A percentile compares a stretch with the other conserved stretches of the same genome.
phyloP scores from a whole-genome alignment of 2,797 vertebrate species.

The Eurystomus glaucurus region DNA sequence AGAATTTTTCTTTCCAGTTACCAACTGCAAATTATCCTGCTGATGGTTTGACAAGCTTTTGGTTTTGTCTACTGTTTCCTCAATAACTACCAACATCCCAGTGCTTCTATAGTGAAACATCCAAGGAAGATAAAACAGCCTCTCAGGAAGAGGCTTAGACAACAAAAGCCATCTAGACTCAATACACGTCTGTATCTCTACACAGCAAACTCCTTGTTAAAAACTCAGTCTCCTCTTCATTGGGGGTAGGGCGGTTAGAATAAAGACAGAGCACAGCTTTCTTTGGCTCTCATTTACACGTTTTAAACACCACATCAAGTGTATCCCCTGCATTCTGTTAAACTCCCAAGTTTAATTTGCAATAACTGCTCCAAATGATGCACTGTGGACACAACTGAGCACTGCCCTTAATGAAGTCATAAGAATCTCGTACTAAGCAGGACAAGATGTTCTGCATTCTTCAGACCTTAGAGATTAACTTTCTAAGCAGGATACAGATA shows the following conservation, averaged over 20 bases:
- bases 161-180: not conserved
- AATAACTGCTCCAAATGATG: conserved; percentile 39
- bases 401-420: conserved; percentile 51
- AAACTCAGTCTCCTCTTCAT: not conserved
- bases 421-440: conserved; percentile 19
- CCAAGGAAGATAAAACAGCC: too few relatives aligned
- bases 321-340: not conserved
- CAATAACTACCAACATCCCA: too few relatives aligned
- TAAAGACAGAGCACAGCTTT: not conserved
- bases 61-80: too few relatives aligned
- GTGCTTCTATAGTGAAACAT: too few relatives aligned
- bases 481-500: conserved; percentile 3
- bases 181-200: not conserved
- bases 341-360: conserved; percentile 16
- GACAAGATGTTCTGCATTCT: conserved; percentile 4
- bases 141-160: too few relatives aligned
- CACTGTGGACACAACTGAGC: not conserved
- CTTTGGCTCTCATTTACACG: not conserved
- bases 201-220: not conserved
- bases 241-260: not conserved
- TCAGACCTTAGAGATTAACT: conserved; percentile 34
- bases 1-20: too few relatives aligned
- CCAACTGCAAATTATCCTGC: too few relatives aligned
- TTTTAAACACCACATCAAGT: not conserved
- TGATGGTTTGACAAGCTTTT: too few relatives aligned